A percentile compares a stretch with the other conserved stretches of the same genome.
Conservation (phyloP, 2,797 vertebrate genomes). For the Cetoscarus ocellatus region DNA sequence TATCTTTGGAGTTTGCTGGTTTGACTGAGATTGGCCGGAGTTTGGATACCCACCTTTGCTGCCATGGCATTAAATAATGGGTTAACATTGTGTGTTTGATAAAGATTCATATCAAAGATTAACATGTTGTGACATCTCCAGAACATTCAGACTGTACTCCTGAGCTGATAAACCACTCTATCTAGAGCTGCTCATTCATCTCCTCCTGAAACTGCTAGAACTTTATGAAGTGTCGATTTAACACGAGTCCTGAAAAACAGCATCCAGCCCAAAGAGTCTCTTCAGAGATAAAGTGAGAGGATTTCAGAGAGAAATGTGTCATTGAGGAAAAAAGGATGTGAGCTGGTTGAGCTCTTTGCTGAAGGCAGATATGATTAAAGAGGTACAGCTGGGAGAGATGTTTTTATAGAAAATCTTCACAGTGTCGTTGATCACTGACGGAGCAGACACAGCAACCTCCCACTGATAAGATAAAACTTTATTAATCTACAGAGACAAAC, state of each 20-base stretch:
- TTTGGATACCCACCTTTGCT: too few species aligned
- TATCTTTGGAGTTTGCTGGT: too few species aligned
- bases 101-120: too few species aligned
- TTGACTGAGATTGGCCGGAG: too few species aligned
- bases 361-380: not conserved
- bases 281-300: not conserved
- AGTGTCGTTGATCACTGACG: not conserved
- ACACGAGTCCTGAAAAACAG: not conserved
- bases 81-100: too few species aligned
- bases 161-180: not conserved
- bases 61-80: too few species aligned
- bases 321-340: not conserved
- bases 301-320: not conserved
- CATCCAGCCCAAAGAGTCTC: not conserved
- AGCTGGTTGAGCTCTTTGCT: not conserved
- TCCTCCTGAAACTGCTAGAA: not conserved
- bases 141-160: too few species aligned
- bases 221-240: not conserved
- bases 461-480: not conserved
- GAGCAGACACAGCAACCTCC: not conserved
- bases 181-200: not conserved
- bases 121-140: too few species aligned
- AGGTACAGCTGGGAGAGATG: not conserved
- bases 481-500: not conserved
- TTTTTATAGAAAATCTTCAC: not conserved